These are phyloP conservation scores for Limnephilus rhombicus DNA, from an alignment of 2,888 invertebrate genomes.

Conservation along the genomic window DNA sequence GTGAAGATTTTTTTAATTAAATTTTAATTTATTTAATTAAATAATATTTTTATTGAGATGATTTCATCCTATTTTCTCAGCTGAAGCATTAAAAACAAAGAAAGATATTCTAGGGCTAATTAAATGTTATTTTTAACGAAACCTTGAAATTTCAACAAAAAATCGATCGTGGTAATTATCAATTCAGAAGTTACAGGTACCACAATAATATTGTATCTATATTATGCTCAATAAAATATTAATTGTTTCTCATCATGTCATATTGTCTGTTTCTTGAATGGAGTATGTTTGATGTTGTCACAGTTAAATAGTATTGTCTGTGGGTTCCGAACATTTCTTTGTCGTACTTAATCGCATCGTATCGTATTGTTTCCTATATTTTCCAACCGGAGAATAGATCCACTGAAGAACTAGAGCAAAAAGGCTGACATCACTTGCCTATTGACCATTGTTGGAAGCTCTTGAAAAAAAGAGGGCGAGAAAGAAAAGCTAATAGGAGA, in stretches of 20 bases:
- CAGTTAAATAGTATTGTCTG: background rate
- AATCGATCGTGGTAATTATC: background rate
- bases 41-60: background rate
- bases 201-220: no score
- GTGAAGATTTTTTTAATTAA: no score
- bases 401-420: background rate
- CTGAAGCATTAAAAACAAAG: background rate
- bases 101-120: background rate
- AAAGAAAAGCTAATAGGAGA: background rate
- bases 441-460: background rate
- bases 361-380: background rate
- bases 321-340: background rate
- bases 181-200: background rate
- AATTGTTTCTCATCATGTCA: background rate
- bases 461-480: background rate
- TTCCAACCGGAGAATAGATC: background rate
- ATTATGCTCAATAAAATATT: background rate
- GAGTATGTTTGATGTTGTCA: background rate
- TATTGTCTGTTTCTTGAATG: background rate
- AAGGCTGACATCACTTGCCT: background rate
- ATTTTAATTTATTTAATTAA: background rate
- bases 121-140: background rate
- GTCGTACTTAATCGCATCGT: background rate
- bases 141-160: background rate
- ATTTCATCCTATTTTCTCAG: background rate